Evolutionary conservation across 2,797 vertebrate genomes (phyloP).

Genomic region (Bradypus variegatus): DNA sequence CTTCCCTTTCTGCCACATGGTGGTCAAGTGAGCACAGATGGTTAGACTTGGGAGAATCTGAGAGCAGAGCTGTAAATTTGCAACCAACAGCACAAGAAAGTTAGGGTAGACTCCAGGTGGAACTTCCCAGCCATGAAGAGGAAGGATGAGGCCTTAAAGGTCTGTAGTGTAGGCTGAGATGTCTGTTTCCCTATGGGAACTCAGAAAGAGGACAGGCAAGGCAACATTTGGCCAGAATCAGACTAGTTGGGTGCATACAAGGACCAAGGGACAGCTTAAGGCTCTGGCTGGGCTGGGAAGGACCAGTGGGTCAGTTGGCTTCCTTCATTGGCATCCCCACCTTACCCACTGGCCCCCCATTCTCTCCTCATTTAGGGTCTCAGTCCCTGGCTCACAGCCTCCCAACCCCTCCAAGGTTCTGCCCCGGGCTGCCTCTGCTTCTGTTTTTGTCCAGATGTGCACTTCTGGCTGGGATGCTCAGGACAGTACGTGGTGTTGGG

Average conservation of each 20-base stretch:
- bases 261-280: not conserved
- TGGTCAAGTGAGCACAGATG: not conserved
- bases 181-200: not conserved
- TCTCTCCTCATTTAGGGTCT: too few relatives aligned
- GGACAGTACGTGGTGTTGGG: rapidly evolving
- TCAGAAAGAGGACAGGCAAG: too few relatives aligned
- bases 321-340: not conserved
- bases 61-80: not conserved
- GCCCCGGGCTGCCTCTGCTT: not conserved
- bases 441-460: not conserved
- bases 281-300: not conserved
- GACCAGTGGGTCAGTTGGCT: too few relatives aligned
- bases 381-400: not conserved
- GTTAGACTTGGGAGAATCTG: not conserved
- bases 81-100: not conserved
- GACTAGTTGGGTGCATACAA: not conserved
- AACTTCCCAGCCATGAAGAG: not conserved
- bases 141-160: not conserved
- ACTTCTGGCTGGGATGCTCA: not conserved
- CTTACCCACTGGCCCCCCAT: not conserved
- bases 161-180: not conserved
- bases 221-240: rapidly evolving
- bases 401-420: not conserved
- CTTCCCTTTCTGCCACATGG: not conserved
- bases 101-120: not conserved